phyloP scores from a whole-genome alignment of 2,113 vertebrate species.

The Limanda limanda region DNA sequence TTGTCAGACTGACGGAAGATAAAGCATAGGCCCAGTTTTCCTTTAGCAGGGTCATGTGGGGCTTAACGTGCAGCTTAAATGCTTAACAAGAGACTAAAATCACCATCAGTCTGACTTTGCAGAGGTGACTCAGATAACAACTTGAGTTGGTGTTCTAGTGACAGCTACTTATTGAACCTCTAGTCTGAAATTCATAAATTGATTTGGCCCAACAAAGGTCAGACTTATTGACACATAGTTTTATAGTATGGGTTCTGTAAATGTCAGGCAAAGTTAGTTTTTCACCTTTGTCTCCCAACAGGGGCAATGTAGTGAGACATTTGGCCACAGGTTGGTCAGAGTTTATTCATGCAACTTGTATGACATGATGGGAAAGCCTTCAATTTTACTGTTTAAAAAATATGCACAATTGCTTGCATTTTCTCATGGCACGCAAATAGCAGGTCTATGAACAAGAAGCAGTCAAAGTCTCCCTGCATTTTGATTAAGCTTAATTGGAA shows the following conservation, averaged over 20 bases:
- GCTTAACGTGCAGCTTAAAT: constrained; percentile 31
- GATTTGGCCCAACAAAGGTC: neutral
- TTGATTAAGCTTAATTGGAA: constrained; percentile 41
- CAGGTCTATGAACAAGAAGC: constrained; percentile 1
- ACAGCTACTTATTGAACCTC: neutral
- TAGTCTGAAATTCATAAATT: neutral
- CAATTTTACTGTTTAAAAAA: neutral
- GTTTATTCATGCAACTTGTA: neutral
- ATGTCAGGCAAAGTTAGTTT: neutral
- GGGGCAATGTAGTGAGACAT: neutral
- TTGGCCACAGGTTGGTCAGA: neutral
- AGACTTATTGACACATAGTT: neutral
- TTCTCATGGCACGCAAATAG: neutral
- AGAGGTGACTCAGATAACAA: neutral
- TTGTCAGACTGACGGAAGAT: constrained; percentile 19
- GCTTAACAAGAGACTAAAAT: constrained; percentile 37
- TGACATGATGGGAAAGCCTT: constrained; percentile 2
- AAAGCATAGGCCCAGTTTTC: constrained; percentile 7
- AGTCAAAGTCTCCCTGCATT: constrained; percentile 16
- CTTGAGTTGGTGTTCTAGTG: constrained; percentile 10
- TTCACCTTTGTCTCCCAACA: neutral
- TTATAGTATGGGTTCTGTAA: neutral
- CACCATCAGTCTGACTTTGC: constrained; percentile 18
- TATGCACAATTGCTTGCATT: too few species aligned
- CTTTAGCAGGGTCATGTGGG: constrained; percentile 12